Evolutionary conservation across 1,140 invertebrate genomes (phyloP).

Genomic region (Bombus haemorrhoidalis): DNA sequence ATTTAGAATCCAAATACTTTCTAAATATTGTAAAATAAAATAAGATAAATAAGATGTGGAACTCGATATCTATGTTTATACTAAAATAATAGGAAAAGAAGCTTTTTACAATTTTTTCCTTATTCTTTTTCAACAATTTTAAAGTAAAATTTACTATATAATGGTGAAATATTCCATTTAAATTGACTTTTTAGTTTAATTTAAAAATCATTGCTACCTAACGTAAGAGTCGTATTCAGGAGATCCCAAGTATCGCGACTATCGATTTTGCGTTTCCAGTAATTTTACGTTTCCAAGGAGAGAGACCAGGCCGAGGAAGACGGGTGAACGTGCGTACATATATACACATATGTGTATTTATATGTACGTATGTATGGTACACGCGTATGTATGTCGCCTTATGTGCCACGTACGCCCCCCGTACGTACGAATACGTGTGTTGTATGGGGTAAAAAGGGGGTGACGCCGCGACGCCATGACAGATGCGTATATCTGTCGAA

Average conservation of each 20-base stretch:
- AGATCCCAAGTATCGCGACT: constrained; percentile 63
- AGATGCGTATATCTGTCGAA: constrained; percentile 66
- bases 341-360: constrained; percentile 30
- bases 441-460: constrained; percentile 64
- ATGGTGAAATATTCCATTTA: background rate
- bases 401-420: constrained; percentile 49
- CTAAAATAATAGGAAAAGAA: background rate
- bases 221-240: constrained; percentile 1
- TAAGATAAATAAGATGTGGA: background rate
- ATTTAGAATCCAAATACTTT: background rate
- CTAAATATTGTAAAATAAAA: background rate
- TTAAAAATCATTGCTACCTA: constrained; percentile 16
- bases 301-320: constrained; percentile 67
- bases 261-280: constrained; percentile 78
- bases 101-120: background rate
- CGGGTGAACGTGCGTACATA: constrained; percentile 52
- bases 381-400: constrained; percentile 46
- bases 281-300: constrained; percentile 77
- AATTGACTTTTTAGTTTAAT: background rate
- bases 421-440: constrained; percentile 59
- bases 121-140: background rate
- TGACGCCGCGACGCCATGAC: constrained; percentile 68
- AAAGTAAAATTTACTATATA: background rate
- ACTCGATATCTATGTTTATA: background rate
- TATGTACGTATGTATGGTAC: constrained; percentile 40